Conservation (phyloP, 2,797 vertebrate species). For the Eurystomus glaucurus region DNA sequence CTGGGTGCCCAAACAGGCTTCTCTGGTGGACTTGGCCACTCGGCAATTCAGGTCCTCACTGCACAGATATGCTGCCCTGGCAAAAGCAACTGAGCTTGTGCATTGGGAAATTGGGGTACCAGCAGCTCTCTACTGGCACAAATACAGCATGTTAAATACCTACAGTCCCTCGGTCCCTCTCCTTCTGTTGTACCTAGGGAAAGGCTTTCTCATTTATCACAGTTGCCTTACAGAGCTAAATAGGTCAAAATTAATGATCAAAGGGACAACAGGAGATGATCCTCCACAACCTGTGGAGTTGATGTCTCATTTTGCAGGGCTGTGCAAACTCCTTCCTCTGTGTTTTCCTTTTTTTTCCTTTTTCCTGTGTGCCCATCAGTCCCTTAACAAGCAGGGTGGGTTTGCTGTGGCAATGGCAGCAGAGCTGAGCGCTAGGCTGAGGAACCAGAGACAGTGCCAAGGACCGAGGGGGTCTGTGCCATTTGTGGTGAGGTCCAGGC, state of each 20-base stretch:
- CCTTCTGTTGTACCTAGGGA: background rate
- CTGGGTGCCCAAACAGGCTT: background rate
- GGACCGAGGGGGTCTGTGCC: rapidly evolving
- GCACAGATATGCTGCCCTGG: rapidly evolving
- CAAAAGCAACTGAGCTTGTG: background rate
- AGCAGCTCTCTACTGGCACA: background rate
- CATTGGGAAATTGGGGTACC: background rate
- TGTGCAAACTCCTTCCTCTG: background rate
- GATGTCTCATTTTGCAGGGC: rapidly evolving
- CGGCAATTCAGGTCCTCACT: rapidly evolving
- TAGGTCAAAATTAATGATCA: background rate
- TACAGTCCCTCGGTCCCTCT: rapidly evolving
- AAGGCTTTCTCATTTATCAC: background rate
- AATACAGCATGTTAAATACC: background rate
- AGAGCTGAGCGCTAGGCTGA: background rate
- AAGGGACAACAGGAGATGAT: rapidly evolving
- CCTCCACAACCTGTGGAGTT: background rate
- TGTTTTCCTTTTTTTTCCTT: rapidly evolving
- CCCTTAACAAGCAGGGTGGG: background rate
- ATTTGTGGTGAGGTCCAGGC: background rate
- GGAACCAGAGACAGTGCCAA: background rate
- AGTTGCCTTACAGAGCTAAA: background rate
- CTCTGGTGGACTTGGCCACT: rapidly evolving
- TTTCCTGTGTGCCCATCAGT: background rate
- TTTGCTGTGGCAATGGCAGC: background rate